phyloP scores from a whole-genome alignment of 2,888 invertebrate genomes.

The Caenorhabditis japonica region DNA sequence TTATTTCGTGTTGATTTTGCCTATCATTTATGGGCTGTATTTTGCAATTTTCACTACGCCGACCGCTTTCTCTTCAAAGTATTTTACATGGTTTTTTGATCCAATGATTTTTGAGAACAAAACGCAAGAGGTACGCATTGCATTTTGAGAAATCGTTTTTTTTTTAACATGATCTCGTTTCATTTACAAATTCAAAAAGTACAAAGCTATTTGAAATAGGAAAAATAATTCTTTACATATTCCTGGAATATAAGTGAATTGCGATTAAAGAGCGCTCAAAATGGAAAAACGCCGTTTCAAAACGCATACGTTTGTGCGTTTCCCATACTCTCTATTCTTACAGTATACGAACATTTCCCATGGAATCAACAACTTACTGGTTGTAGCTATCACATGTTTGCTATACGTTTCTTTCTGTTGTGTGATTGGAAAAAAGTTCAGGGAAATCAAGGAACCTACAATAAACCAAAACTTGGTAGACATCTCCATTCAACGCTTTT shows the following conservation, averaged over 20 bases:
- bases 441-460: constrained; percentile 10
- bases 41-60: constrained; percentile 44
- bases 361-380: constrained; percentile 40
- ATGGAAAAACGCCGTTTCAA: too few species aligned
- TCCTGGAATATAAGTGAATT: too few species aligned
- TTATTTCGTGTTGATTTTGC: constrained; percentile 18
- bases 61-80: constrained; percentile 24
- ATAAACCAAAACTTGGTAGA: constrained; percentile 15
- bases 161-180: too few species aligned
- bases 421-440: constrained; percentile 30
- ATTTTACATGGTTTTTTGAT: constrained; percentile 42
- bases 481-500: too few species aligned
- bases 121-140: constrained; percentile 24
- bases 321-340: too few species aligned
- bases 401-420: constrained; percentile 37
- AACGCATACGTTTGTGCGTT: too few species aligned
- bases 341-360: constrained; percentile 48
- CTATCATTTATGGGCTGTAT: constrained; percentile 35
- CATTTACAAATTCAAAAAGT: too few species aligned
- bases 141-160: too few species aligned
- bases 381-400: constrained; percentile 41
- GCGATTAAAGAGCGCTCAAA: too few species aligned
- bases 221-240: too few species aligned
- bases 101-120: constrained; percentile 34
- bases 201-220: too few species aligned